phyloP scores from a whole-genome alignment of 1,140 invertebrate genomes.

The Ctenoplectra terminalis region DNA sequence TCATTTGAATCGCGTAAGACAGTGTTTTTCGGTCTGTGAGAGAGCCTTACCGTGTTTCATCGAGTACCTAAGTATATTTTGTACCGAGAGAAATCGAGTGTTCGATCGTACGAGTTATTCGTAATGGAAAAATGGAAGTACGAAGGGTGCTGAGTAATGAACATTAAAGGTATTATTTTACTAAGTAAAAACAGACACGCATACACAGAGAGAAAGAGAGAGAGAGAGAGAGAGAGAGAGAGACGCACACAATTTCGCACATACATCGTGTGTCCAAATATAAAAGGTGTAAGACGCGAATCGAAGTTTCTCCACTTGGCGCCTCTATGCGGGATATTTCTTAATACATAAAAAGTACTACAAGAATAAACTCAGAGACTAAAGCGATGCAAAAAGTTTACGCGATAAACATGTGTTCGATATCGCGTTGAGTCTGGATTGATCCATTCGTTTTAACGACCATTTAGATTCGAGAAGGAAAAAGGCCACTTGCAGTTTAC shows the following conservation, averaged over 20 bases:
- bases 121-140: slow-evolving; percentile 1
- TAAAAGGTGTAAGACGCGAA: background rate
- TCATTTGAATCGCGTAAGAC: background rate
- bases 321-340: background rate
- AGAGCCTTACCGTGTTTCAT: background rate
- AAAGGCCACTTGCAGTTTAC: background rate
- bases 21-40: background rate
- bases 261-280: background rate
- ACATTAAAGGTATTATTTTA: slow-evolving; percentile 19
- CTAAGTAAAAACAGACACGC: background rate
- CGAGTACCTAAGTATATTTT: slow-evolving; percentile 14
- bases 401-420: background rate
- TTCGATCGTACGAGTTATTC: background rate
- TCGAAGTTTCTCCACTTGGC: background rate
- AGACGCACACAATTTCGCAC: background rate
- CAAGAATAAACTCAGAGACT: background rate
- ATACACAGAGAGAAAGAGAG: background rate
- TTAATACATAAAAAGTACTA: background rate
- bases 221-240: background rate
- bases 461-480: background rate
- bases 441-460: background rate
- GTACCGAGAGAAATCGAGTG: background rate
- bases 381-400: background rate
- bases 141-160: slow-evolving; percentile 19
- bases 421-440: too few species aligned